Base-by-base conservation (phyloP, 1,140 invertebrate species). In the Pygmarrhopalites habei region DNA sequence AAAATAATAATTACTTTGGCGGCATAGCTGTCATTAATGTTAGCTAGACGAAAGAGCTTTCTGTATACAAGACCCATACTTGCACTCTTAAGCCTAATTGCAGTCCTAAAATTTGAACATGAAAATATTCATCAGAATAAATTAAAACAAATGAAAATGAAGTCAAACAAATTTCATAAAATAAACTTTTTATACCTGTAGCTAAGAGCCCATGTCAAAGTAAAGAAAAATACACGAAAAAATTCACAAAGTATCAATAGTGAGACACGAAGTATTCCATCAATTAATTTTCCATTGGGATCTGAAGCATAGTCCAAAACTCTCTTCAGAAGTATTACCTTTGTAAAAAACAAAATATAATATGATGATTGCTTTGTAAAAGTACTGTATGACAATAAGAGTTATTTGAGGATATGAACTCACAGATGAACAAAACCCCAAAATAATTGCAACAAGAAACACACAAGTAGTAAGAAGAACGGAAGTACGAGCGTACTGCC, bases 351-450 rank as follows among this genome's bases (percentile, higher is more conserved):
- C 47, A n/a, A n/a, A n/a, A n/a, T n/a, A n/a, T n/a, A 14, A 30
- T 28, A 28, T 10, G 7, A 12, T 49, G 19, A 15, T 15, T n/a
- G 19, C 23, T 49, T 49, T 49, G 21, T 49, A 39, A 39, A 39
- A 39, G 17, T n/a, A 41, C 19, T 49, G 21, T 28, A 55, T 55
- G 14, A 12, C 12, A 17, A 10, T 14, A 28, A 10, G 12, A 25
- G 21, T 14, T 55, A 62, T 17, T 32, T 58, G 68, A 19, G 41
- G 17, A 23, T 75, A 79, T 78, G n/a, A n/a, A n/a, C n/a, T n/a
- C 76, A 85, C 83, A 43, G 85, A 82, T 62, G 79, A 80, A 57
- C 85, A 69, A 72, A 87, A 86, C 56, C 82, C 82, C 61, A 83
- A 75, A 17, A 79, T 72, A 14, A 85, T 69, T 46, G 79, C 79